Conservation (phyloP, 53 echinoderm and acorn worm genomes). For the Temnopleurus reevesii region DNA sequence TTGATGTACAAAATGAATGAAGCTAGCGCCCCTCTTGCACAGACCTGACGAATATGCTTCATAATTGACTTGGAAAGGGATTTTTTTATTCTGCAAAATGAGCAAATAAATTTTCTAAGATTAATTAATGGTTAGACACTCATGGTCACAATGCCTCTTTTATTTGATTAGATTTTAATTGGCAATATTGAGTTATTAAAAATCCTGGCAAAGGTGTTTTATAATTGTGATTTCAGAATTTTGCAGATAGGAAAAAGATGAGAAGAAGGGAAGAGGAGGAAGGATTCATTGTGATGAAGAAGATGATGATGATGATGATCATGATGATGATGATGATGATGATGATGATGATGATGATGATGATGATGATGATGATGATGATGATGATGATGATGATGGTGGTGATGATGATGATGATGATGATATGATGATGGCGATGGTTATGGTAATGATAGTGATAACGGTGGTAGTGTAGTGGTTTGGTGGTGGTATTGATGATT, state of each 20-base stretch:
- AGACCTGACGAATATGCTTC: too few species aligned
- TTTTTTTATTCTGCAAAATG: too few species aligned
- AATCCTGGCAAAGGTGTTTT: too few species aligned
- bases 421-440: neutral
- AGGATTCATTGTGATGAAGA: neutral
- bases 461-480: neutral
- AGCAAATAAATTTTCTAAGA: too few species aligned
- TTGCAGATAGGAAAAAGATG: neutral
- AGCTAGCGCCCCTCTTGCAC: too few species aligned
- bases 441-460: neutral
- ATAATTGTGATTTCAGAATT: neutral
- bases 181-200: too few species aligned
- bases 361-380: constrained; percentile 8
- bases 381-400: constrained; percentile 35
- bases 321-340: constrained; percentile 41
- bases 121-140: too few species aligned
- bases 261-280: neutral
- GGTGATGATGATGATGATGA: neutral
- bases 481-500: neutral
- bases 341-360: constrained; percentile 22
- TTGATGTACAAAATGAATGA: too few species aligned
- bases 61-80: too few species aligned
- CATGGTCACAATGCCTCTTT: too few species aligned
- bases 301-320: neutral
- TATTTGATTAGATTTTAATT: too few species aligned